Evolutionary conservation across 2,888 invertebrate genomes (phyloP).

Genomic region (Pecten maximus): DNA sequence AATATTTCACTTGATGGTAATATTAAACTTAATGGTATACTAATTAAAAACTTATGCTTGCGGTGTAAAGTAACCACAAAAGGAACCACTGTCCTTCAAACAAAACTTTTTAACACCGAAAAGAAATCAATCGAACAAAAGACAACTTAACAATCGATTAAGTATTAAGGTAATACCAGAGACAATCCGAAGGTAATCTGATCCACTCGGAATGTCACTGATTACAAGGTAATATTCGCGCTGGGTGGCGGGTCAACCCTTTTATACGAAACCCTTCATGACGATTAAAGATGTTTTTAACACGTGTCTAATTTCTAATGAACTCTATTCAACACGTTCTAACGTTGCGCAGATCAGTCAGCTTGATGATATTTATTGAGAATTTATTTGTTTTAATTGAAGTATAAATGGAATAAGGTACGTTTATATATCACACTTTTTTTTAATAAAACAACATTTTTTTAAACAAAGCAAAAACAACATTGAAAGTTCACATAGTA

Average conservation of each 20-base stretch:
- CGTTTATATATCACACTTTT: too few species aligned
- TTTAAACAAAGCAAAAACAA: not conserved
- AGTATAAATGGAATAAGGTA: too few species aligned
- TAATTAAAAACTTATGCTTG: not conserved
- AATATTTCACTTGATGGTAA: not conserved
- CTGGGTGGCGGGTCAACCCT: conserved; percentile 24
- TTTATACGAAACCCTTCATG: not conserved
- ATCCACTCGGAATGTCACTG: conserved; percentile 28
- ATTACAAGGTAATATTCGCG: conserved; percentile 20
- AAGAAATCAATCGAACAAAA: not conserved
- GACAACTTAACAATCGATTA: not conserved
- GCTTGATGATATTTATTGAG: too few species aligned
- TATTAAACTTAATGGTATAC: not conserved
- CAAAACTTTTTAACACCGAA: not conserved
- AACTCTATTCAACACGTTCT: not conserved
- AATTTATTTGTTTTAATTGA: too few species aligned
- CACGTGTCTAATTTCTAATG: conserved; percentile 25
- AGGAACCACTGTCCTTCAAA: not conserved
- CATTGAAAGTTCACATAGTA: not conserved
- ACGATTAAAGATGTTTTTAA: not conserved
- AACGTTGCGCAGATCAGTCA: not conserved
- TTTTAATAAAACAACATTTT: too few species aligned
- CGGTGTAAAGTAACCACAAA: not conserved
- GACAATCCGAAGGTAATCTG: conserved; percentile 29
- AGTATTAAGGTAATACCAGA: conserved; percentile 13